These are phyloP conservation scores for Zaprionus gabonicus DNA, from an alignment of 1,140 invertebrate species.

Conservation along the genomic window DNA sequence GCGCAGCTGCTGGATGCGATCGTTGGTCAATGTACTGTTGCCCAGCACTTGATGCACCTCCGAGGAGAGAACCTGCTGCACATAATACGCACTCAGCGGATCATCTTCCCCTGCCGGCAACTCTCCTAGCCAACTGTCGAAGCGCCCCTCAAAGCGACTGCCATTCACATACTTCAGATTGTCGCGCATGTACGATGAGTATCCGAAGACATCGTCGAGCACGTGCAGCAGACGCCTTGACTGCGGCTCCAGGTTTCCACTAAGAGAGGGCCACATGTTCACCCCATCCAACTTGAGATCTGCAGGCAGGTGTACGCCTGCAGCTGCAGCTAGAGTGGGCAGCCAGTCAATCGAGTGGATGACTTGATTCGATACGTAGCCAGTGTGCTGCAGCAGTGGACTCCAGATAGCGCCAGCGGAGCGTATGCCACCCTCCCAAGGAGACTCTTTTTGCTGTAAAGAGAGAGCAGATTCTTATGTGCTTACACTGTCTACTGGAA, in stretches of 20 bases:
- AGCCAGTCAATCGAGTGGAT: slow-evolving; percentile 95
- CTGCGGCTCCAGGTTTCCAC: slow-evolving; percentile 83
- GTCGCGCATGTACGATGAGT: slow-evolving; percentile 87
- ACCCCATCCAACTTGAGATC: slow-evolving; percentile 88
- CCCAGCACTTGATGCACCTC: slow-evolving; percentile 65
- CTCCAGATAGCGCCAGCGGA: slow-evolving; percentile 93
- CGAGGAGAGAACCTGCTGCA: slow-evolving; percentile 58
- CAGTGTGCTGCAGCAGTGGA: slow-evolving; percentile 86
- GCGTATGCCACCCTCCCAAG: slow-evolving; percentile 94
- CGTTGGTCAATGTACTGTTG: slow-evolving; percentile 26
- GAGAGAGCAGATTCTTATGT: no score
- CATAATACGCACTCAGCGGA: slow-evolving; percentile 52
- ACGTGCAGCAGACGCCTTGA: slow-evolving; percentile 89
- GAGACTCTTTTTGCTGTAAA: slow-evolving; percentile 89
- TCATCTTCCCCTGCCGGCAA: slow-evolving; percentile 44
- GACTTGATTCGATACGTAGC: slow-evolving; percentile 89
- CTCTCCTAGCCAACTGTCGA: slow-evolving; percentile 85
- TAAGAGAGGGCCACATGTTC: slow-evolving; percentile 89
- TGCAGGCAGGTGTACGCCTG: slow-evolving; percentile 84
- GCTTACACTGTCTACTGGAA: neutral
- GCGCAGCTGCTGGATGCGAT: slow-evolving; percentile 84
- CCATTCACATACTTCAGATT: slow-evolving; percentile 91
- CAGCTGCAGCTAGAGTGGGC: slow-evolving; percentile 90
- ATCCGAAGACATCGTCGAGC: slow-evolving; percentile 89
- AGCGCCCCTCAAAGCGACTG: slow-evolving; percentile 77